Conservation (phyloP, 2,888 invertebrate species). For the Esperia sulphurella region DNA sequence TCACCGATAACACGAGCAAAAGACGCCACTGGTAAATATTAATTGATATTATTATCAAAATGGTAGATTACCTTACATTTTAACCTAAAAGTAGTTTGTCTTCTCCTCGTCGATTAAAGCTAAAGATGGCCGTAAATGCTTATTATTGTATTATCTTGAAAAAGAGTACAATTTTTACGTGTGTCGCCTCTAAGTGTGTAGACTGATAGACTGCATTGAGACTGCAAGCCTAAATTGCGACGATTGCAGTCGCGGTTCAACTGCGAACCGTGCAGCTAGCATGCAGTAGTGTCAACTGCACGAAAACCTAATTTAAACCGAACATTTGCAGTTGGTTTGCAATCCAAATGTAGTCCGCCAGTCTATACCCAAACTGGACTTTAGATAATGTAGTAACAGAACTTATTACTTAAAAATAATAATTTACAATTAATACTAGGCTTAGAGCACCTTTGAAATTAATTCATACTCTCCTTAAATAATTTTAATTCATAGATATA, state of each 20-base stretch:
- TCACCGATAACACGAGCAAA: neutral
- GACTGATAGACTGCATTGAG: too few species aligned
- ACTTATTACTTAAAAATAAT: conserved; percentile 4
- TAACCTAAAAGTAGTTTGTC: conserved; percentile 25
- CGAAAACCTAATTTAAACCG: too few species aligned
- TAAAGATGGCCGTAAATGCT: conserved; percentile 58
- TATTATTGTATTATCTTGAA: conserved; percentile 15
- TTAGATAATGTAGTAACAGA: neutral
- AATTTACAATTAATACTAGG: conserved; percentile 8
- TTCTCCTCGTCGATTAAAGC: conserved; percentile 48
- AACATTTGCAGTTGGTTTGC: too few species aligned
- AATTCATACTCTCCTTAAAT: neutral
- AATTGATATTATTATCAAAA: neutral
- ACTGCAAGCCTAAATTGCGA: too few species aligned
- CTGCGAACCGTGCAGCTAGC: too few species aligned
- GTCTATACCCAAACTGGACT: too few species aligned
- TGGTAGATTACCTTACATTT: conserved; percentile 8
- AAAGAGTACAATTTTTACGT: neutral
- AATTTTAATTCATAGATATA: neutral
- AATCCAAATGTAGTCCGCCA: too few species aligned
- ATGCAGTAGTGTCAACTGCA: too few species aligned
- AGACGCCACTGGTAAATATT: too few species aligned
- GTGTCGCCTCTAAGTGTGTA: too few species aligned
- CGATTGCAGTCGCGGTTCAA: too few species aligned
- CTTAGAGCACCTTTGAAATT: conserved; percentile 4